Conservation (phyloP, 2,888 invertebrate genomes). For the Thecocarcelia acutangulata region DNA sequence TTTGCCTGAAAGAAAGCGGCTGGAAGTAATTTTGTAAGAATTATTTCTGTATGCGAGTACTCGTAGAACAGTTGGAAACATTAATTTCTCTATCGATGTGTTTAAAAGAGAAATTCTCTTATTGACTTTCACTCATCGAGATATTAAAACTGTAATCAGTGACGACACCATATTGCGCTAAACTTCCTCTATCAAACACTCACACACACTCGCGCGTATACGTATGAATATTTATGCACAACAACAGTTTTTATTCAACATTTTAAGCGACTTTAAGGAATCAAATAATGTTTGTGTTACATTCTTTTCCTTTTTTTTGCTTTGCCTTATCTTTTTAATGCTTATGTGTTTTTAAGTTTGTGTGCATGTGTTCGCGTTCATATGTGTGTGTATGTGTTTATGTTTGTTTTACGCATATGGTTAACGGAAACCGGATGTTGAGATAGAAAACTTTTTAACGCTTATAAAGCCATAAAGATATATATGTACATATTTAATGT, state of each 20-base stretch:
- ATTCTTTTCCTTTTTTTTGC: no score
- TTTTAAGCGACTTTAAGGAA: constrained; percentile 36
- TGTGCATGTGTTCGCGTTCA: not conserved
- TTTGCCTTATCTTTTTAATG: no score
- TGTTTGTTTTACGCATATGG: constrained; percentile 13
- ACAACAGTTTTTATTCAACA: constrained; percentile 2
- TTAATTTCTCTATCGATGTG: constrained; percentile 19
- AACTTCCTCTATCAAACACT: constrained; percentile 44
- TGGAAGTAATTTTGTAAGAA: no score
- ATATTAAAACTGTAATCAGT: constrained; percentile 55
- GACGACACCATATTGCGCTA: constrained; percentile 51
- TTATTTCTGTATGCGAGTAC: no score
- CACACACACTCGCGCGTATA: constrained; percentile 17
- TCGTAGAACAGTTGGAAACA: not conserved
- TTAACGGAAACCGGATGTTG: constrained; percentile 48
- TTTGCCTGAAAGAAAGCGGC: no score
- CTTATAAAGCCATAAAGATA: constrained; percentile 1
- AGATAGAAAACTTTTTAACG: constrained; percentile 38
- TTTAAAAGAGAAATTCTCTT: not conserved
- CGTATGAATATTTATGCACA: constrained; percentile 1
- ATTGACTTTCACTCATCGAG: not conserved
- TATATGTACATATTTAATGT: not conserved
- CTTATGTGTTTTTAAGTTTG: not conserved
- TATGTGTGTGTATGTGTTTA: not conserved
- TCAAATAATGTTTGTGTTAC: constrained; percentile 9